Conservation (phyloP, 2,113 vertebrate genomes). For the Mustela nigripes region DNA sequence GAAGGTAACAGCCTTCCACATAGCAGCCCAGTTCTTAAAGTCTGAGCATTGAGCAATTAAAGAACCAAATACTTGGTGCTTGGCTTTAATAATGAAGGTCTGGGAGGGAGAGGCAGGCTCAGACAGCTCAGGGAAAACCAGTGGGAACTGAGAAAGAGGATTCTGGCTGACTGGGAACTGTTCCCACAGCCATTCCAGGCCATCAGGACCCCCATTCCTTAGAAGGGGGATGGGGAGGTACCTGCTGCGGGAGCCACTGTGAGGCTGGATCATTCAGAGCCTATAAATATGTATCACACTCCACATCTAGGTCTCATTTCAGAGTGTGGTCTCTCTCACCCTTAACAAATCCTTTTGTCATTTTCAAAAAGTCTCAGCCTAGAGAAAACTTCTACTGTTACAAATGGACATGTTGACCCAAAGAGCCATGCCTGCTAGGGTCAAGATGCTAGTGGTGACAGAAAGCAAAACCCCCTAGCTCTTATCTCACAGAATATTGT, state of each 20-base stretch:
- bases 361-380: constrained; percentile 57
- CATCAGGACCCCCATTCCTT: neutral
- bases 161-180: neutral
- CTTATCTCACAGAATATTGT: neutral
- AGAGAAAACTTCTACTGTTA: constrained; percentile 30
- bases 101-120: neutral
- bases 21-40: neutral
- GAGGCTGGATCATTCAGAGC: neutral
- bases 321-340: constrained; percentile 33
- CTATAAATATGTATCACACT: constrained; percentile 8
- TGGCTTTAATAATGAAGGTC: neutral
- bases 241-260: neutral
- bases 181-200: neutral
- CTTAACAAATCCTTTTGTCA: constrained; percentile 53
- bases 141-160: neutral
- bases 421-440: neutral
- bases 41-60: neutral
- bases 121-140: neutral
- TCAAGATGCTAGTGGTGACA: neutral
- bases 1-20: neutral
- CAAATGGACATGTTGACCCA: neutral
- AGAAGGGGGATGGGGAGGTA: neutral
- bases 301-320: neutral
- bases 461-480: neutral
- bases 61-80: neutral